Evolutionary conservation across 1,140 invertebrate genomes (phyloP), one percentile per base, ranked within the genome.

Genomic region (Meloidogyne exigua): DNA sequence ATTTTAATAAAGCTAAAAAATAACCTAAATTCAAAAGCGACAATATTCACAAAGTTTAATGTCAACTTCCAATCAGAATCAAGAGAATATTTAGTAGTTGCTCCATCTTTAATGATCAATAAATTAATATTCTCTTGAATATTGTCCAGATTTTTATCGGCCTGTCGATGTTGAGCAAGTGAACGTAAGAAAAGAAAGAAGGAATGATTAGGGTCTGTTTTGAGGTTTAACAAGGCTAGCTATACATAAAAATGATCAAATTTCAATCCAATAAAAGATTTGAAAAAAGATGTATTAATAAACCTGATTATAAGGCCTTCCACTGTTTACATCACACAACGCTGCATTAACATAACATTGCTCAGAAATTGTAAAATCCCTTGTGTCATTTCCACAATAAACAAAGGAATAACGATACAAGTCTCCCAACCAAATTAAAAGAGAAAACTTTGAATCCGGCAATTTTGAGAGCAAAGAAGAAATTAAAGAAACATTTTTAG

Each of bases 351-450:
- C 49, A 64, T 75, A 75, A 25, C 36, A 44, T 10, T 70, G 32
- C 2, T n/a, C 74, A 23, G 25, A 49, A 9, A 66, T 49, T 76
- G 32, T 44, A 32, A 69, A 28, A 21, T 75, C 72, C 4, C 36
- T 44, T 0, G 15, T 15, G n/a, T 76, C 42, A 25, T 68, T 23
- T 5, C 65, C 74, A 44, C 25, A 63, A 23, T 25, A 32, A n/a
- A 32, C 44, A 32, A 42, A 75, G 21, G 66, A 74, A 28, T 75
- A 75, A 7, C 74, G 62, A 70, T 75, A 44, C 18, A 75, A 49
- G 0, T 75, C 74, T 13, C 74, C 74, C 13, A 75, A 12, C 28
- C 39, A 36, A 4, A 36, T 23, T 21, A 75, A 5, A 10, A 75
- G 44, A 13, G 42, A 63, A 23, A 44, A 10, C 1, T 28, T 25